Base-by-base conservation (phyloP, 2,113 vertebrate species). In the Gorilla gorilla region DNA sequence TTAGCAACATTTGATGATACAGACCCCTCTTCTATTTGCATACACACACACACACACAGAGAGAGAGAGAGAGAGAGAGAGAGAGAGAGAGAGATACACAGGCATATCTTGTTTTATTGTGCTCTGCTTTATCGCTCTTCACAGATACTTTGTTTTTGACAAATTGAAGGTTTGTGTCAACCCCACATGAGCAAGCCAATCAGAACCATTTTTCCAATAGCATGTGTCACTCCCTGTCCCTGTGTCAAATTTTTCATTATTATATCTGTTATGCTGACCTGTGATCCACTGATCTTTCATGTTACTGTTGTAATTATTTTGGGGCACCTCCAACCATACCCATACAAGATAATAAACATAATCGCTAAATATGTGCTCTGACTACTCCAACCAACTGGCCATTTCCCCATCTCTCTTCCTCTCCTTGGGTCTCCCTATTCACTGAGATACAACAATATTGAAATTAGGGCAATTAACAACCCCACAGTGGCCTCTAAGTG, bases 1-100 rank as follows among this genome's bases (percentile, higher is more conserved):
- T 94, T 52, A 79, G 52, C 81, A 96, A 22, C 57, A 93, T 97
- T 95, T 95, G 84, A 94, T 92, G 81, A 92, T 85, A 70, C 8
- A 59, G 50, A 90, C 0, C 2, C 0, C 5, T 87, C 2, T 12
- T 84, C 93, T 95, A 40, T 43, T 89, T 81, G 72, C 8, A 72
- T 7, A 43, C 18, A 23, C 43, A 90, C n/a, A 61, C 3, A 45
- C 10, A 72, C 4, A 83, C 0, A 18, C 0, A 80, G 0, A 52
- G 11, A 68, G 11, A 30, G 11, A 52, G 11, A 68, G 11, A 30
- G 11, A 38, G 6, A 76, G 0, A 52, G 11, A 68, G 12, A 30
- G 11, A 66, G 64, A 32, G 6, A 68, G 8, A 38, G 6, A 76
- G 1, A 66, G 0, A 11, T 1, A 68, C 3, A 64, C 1, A 12